Conservation (phyloP, 2,113 vertebrate species). For the Alligator sinensis region DNA sequence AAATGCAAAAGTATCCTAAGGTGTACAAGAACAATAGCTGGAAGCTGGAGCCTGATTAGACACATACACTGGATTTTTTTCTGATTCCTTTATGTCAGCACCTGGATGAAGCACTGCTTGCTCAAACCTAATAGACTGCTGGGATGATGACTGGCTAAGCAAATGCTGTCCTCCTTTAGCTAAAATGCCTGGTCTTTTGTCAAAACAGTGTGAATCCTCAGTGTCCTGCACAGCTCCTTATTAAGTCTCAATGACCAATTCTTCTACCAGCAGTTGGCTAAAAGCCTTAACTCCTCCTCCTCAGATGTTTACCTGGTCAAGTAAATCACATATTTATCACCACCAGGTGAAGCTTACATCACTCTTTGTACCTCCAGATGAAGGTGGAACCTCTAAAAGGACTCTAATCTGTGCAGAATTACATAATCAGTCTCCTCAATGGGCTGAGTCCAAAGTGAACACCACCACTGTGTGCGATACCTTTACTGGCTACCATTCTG, state of each 20-base stretch:
- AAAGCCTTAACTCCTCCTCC: background rate
- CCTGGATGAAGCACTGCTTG: conserved; percentile 20
- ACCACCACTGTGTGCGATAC: background rate
- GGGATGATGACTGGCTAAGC: background rate
- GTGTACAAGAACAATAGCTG: conserved; percentile 54
- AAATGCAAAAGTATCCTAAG: conserved; percentile 41
- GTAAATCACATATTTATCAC: background rate
- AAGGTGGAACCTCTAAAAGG: background rate
- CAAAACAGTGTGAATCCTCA: background rate
- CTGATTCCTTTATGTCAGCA: conserved; percentile 20
- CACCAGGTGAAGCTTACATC: background rate
- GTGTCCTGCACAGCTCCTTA: background rate
- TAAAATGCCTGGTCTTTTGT: background rate
- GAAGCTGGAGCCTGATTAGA: conserved; percentile 42
- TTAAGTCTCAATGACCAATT: background rate
- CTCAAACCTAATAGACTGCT: conserved; percentile 19
- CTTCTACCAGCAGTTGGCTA: background rate
- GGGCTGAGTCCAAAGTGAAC: background rate
- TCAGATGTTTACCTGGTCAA: background rate
- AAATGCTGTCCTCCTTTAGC: background rate
- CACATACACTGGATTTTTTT: background rate
- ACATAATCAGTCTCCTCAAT: background rate
- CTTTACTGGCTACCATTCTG: background rate
- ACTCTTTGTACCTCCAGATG: rapidly evolving
- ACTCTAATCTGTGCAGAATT: background rate